A percentile compares a stretch with the other conserved stretches of the same genome.
Evolutionary conservation across 2,888 invertebrate species (phyloP).

Genomic region (Drosophila anceps): DNA sequence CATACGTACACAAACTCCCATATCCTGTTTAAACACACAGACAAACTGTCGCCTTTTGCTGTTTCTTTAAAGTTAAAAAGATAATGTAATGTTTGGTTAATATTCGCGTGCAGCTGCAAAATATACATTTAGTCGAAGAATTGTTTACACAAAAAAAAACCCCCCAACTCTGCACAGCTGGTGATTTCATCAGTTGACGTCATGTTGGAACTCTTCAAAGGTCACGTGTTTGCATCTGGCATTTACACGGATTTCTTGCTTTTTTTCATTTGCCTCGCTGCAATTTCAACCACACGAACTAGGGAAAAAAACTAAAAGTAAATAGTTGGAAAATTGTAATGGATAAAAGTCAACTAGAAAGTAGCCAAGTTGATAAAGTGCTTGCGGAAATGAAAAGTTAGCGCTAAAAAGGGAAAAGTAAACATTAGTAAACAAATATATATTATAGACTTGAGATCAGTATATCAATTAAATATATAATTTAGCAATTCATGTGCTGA

Average conservation of each 20-base stretch:
- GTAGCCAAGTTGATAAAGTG: not conserved
- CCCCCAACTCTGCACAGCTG: slow-evolving; percentile 34
- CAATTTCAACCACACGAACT: slow-evolving; percentile 16
- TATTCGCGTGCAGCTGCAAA: slow-evolving; percentile 17
- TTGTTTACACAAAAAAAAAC: slow-evolving; percentile 16
- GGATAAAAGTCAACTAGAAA: not conserved
- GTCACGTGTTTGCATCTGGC: slow-evolving; percentile 35
- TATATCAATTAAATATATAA: not conserved
- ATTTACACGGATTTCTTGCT: slow-evolving; percentile 17
- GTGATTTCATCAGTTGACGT: slow-evolving; percentile 67
- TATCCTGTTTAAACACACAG: slow-evolving; percentile 25
- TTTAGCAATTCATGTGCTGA: too few relatives aligned
- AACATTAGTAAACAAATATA: not conserved
- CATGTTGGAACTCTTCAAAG: slow-evolving; percentile 40
- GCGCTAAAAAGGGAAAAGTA: not conserved
- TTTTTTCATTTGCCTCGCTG: not conserved
- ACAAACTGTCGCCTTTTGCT: slow-evolving; percentile 19
- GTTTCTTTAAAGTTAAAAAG: not conserved
- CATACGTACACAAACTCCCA: slow-evolving; percentile 1
- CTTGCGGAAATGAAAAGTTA: not conserved
- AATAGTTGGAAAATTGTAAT: not conserved
- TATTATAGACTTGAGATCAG: not conserved
- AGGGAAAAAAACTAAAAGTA: not conserved
- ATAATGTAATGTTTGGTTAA: slow-evolving; percentile 4
- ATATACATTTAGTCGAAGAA: slow-evolving; percentile 32